Evolutionary conservation across 2,888 invertebrate species (phyloP), one percentile per base, ranked within the genome.

Genomic region (Patella depressa): DNA sequence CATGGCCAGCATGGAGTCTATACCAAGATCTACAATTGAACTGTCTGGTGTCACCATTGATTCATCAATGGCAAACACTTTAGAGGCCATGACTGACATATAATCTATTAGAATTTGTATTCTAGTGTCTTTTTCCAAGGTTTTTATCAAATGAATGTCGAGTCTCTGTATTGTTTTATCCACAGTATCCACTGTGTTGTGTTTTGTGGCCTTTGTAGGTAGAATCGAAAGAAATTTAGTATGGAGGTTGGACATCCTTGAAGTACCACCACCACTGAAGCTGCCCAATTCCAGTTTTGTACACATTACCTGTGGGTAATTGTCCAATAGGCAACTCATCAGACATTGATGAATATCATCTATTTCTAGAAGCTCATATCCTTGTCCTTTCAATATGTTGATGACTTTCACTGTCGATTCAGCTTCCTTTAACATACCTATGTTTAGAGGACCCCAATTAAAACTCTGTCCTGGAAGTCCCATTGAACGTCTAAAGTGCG

Each of bases 381-480:
- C 82, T 70, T 78, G 77, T 2, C 53, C 53, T 76, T 78, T 78
- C 19, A 82, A 29, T 19, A 71, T 73, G 57, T 72, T 34, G 19
- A 73, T 78, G 7, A 77, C 74, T 75, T 5, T 77, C 71, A 1
- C 80, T 0, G 57, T 72, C 24, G 19, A 65, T 24, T 76, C 65
- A 15, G 73, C 71, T 24, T 74, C 69, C 34, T 45, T 45, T 70
- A 79, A 55, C 83, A 88, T 84, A 17, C 87, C 87, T 5, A 87
- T 77, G 70, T 78, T 80, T 3, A 88, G 80, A 11, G 86, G 81
- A 12, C 87, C 87, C 88, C 87, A 88, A 74, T 88, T 86, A 19
- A 88, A 86, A 45, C 80, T 78, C 78, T 86, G 86, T 2, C 81
- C 88, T 3, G 84, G 55, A 2, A 85, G 75, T 7, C 85, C 85